These are phyloP conservation scores for Gnatocerus cornutus DNA, from an alignment of 2,888 invertebrate genomes.

Conservation along the genomic window DNA sequence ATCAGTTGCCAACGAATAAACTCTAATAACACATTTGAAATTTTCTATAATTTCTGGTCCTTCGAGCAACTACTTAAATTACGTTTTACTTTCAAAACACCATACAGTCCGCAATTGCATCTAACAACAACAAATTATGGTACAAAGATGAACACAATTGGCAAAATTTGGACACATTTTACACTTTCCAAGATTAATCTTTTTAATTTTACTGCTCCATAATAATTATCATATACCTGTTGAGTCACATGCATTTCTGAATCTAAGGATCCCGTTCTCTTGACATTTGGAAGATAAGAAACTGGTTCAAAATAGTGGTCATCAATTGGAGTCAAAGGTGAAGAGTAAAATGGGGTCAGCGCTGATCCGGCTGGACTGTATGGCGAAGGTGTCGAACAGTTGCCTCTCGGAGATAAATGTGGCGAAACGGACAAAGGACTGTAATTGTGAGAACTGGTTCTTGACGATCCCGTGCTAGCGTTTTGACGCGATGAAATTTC, in stretches of 20 bases:
- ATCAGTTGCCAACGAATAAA: too few species aligned
- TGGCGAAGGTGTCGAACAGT: slow-evolving; percentile 46
- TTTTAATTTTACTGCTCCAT: too few species aligned
- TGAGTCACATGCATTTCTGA: slow-evolving; percentile 72
- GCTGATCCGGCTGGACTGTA: slow-evolving; percentile 72
- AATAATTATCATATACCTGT: slow-evolving; percentile 74
- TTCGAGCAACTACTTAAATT: too few species aligned
- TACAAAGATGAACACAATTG: too few species aligned
- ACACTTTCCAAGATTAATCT: too few species aligned
- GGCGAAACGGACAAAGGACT: slow-evolving; percentile 70
- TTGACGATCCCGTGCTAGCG: slow-evolving; percentile 72
- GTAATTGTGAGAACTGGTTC: slow-evolving; percentile 70
- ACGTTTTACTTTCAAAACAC: too few species aligned
- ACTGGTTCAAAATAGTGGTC: slow-evolving; percentile 64
- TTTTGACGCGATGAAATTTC: slow-evolving; percentile 64
- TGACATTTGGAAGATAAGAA: slow-evolving; percentile 16
- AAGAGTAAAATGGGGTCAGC: slow-evolving; percentile 67
- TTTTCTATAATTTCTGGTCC: too few species aligned
- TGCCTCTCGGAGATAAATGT: slow-evolving; percentile 68
- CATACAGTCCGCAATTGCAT: too few species aligned
- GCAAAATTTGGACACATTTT: too few species aligned
- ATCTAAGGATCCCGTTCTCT: slow-evolving; percentile 49
- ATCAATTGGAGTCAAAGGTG: slow-evolving; percentile 67
- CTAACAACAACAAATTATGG: too few species aligned
- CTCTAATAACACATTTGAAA: too few species aligned